Conservation (phyloP, 2,797 vertebrate genomes). For the Falco peregrinus region DNA sequence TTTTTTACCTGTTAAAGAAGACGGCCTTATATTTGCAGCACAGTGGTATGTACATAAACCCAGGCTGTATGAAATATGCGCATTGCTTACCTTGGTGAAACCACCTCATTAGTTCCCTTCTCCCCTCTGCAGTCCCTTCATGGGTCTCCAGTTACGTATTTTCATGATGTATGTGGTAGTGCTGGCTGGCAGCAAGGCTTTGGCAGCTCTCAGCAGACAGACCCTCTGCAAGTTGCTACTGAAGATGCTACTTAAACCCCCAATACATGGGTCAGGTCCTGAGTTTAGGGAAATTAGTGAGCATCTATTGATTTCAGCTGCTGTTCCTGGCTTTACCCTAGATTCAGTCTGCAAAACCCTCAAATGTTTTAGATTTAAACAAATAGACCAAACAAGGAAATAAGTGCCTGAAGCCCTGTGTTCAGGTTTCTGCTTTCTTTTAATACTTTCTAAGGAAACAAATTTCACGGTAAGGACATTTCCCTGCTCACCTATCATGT, state of each 20-base stretch:
- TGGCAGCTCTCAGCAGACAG: not conserved
- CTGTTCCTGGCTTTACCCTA: not conserved
- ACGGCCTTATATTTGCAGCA: not conserved
- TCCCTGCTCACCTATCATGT: not conserved
- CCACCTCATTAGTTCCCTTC: constrained; percentile 33
- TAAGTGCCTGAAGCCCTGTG: not conserved
- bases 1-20: not conserved
- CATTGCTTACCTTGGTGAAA: constrained; percentile 49
- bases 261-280: not conserved
- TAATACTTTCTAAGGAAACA: not conserved
- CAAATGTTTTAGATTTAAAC: not conserved
- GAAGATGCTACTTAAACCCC: not conserved
- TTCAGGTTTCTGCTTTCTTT: not conserved
- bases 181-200: not conserved
- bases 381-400: not conserved
- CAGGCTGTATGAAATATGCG: constrained; percentile 7
- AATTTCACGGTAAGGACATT: not conserved
- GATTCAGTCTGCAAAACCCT: not conserved
- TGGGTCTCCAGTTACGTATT: constrained; percentile 25
- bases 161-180: not conserved
- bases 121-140: not conserved
- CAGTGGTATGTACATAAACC: not conserved
- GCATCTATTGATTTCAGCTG: not conserved
- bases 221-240: not conserved
- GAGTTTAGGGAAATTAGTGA: not conserved